Evolutionary conservation across 1,140 invertebrate genomes (phyloP), one percentile per base, ranked within the genome.

Genomic region (Chrysomallon squamiferum): DNA sequence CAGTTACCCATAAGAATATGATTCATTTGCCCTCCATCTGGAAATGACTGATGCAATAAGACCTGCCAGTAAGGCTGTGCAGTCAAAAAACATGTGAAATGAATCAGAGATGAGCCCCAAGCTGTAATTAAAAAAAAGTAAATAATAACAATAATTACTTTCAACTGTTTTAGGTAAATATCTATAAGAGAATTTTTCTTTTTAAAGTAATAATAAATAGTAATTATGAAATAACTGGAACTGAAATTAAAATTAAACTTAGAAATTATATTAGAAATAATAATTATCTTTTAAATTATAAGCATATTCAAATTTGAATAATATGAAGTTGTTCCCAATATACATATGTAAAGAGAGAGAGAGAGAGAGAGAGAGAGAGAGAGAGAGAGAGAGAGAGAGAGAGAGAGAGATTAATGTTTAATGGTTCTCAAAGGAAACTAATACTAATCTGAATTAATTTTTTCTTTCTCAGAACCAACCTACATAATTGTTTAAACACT

Each of bases 41-140:
- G 87, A 79, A 72, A 89, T 88, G 3, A 99, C 90, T 6, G 95
- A 95, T n/a, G 96, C 96, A 33, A 91, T 94, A 56, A 99, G 86
- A 38, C 97, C 96, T 30, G 95, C 95, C 57, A 98, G 82, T 45
- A 99, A 85, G 18, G 96, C 96, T 18, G 95, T 97, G 80, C 96
- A 99, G 85, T 99, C 97, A 85, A 99, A 99, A 84, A 99, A 98
- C 97, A 99, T 99, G 85, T 99, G 97, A 87, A 98, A 98, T 79
- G 96, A 95, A 89, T 99, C 97, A 0, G 95, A 98, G 78, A 99
- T 98, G 63, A 99, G 88, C 79, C 96, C 94, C 25, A 89, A 74
- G 69, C 96, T 84, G 74, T 54, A 81, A 80, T 25, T 67, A 41
- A 70, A 49, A 59, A 59, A 30, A 54, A 32, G 1, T 20, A 5